Evolutionary conservation across 1,140 invertebrate species (phyloP).

Genomic region (Ceratina japonica): DNA sequence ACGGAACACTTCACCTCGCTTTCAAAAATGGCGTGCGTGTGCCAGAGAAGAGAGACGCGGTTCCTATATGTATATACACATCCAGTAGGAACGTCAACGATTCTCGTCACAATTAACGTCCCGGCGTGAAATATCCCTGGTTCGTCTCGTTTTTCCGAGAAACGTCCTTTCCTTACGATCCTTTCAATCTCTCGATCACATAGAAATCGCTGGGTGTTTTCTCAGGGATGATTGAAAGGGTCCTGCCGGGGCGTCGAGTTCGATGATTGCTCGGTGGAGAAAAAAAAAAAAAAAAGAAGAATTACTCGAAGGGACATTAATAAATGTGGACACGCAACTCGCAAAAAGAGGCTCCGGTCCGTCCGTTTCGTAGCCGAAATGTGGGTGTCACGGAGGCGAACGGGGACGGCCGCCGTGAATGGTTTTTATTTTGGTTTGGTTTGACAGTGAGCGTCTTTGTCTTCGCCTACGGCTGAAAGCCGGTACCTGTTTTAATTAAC

Average conservation of each 20-base stretch:
- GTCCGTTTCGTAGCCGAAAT: conserved; percentile 50
- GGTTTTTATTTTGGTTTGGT: conserved; percentile 76
- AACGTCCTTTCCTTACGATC: no score
- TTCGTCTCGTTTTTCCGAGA: no score
- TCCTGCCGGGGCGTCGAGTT: no score
- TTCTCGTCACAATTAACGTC: neutral
- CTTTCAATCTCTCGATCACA: neutral
- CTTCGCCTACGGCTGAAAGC: conserved; percentile 63
- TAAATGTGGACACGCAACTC: conserved; percentile 24
- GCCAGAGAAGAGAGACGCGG: conserved; percentile 38
- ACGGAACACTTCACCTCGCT: conserved; percentile 50
- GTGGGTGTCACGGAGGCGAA: conserved; percentile 61
- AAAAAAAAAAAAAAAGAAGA: no score
- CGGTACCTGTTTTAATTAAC: conserved; percentile 77
- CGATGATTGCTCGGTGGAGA: conserved; percentile 13
- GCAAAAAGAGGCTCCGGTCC: conserved; percentile 37
- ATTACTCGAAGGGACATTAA: conserved; percentile 35
- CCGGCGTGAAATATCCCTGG: neutral
- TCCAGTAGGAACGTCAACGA: neutral
- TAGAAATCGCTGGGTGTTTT: neutral
- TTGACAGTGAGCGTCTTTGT: conserved; percentile 74
- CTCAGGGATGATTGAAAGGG: conserved; percentile 7
- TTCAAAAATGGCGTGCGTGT: conserved; percentile 61
- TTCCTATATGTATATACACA: conserved; percentile 19
- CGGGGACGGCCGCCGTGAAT: conserved; percentile 59